Base-by-base conservation (phyloP, 2,888 invertebrate species). In the Ellobium chinense region DNA sequence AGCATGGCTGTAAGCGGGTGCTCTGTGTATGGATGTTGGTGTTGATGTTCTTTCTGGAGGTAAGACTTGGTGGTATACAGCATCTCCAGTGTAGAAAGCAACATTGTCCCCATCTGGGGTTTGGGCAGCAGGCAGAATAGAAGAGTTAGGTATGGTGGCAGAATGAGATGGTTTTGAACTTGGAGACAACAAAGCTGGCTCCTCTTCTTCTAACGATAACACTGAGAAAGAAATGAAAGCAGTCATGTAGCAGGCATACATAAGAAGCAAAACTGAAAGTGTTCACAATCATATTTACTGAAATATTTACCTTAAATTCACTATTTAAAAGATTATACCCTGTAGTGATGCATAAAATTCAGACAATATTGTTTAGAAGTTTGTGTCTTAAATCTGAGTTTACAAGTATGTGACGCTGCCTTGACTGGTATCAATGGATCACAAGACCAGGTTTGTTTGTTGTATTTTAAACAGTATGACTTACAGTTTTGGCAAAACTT, bases 141-240 rank as follows among this genome's bases (percentile, higher is more conserved):
- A 77, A 0, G 82, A 80, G 29, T 74, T 78, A 18, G 73, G 34
- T 73, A 76, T 72, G 76, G 27, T 27, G 31, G 24, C 68, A 27
- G 37, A 31, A n/a, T 34, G 46, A 54, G 36, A 21, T 7, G 75
- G 63, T 58, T 79, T 81, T 39, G 87, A 83, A 29, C 75, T 75
- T 9, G 89, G 89, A 18, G 86, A 83, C 82, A 89, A 80, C 65
- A 89, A 88, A 0, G 86, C 78, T 65, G 89, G 88, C 34, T 88
- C 87, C 36, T 83, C 84, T 69, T 84, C 83, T 86, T 81, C 68
- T 85, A 82, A 77, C 83, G 85, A 18, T 84, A 82, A 66, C 82
- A 87, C 86, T 74, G 5, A 75, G 62, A 66, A 36, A 31, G 34
- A 56, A 69, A 68, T 18, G 14, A 24, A 27, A 27, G 7, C 29